Percentiles rank a stretch among this genome's conserved stretches.
Conservation (phyloP, 2,888 invertebrate species). For the Epinotia demarniana region DNA sequence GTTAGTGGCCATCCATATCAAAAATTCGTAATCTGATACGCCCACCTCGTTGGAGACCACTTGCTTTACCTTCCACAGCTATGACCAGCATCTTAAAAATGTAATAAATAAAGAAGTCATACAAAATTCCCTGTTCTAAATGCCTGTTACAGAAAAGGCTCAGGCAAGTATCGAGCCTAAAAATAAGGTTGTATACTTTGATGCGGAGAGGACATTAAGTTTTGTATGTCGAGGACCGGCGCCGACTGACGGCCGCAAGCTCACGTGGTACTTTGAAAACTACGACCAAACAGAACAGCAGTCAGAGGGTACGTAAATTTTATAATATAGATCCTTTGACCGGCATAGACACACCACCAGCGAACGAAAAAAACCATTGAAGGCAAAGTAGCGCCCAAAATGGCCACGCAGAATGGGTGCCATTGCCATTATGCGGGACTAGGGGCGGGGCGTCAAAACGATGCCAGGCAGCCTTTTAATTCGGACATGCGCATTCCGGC, state of each 20-base stretch:
- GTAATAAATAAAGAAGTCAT: no score
- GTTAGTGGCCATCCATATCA: no score
- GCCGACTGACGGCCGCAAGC: not conserved
- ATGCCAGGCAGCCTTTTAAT: no score
- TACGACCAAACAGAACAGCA: not conserved
- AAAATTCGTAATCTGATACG: no score
- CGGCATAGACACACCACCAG: not conserved
- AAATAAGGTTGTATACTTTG: not conserved
- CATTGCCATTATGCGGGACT: no score
- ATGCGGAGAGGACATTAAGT: not conserved
- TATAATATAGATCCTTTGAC: not conserved
- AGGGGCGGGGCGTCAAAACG: no score
- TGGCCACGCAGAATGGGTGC: no score
- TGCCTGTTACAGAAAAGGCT: not conserved
- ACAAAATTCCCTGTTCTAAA: not conserved
- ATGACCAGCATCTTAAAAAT: no score
- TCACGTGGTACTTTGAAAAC: slow-evolving; percentile 2
- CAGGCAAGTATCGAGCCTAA: not conserved
- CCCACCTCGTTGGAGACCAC: no score
- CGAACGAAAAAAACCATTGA: not conserved
- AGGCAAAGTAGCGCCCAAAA: no score
- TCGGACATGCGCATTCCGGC: no score
- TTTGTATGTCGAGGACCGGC: not conserved
- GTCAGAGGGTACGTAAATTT: not conserved
- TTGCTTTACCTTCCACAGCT: no score